These are phyloP conservation scores for Sebastes hubbsi DNA, from an alignment of 2,797 vertebrate genomes.

Conservation along the genomic window DNA sequence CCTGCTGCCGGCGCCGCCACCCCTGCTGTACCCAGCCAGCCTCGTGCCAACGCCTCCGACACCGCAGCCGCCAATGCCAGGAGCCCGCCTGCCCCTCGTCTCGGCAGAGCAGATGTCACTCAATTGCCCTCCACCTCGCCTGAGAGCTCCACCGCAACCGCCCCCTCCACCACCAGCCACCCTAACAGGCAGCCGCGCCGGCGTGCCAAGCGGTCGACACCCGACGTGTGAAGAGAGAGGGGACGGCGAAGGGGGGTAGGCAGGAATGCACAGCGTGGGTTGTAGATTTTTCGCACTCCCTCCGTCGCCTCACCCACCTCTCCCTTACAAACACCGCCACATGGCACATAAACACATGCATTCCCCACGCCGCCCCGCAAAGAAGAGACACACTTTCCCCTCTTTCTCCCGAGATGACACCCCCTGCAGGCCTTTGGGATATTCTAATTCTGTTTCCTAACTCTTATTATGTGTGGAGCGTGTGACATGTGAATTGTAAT, in stretches of 20 bases:
- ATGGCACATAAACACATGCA: conserved; percentile 61
- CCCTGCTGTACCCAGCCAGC: conserved; percentile 71
- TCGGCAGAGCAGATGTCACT: conserved; percentile 95
- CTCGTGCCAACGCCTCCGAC: conserved; percentile 85
- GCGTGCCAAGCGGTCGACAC: conserved; percentile 76
- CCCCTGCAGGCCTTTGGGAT: conserved; percentile 85
- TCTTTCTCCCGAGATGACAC: conserved; percentile 82
- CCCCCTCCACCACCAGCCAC: conserved; percentile 1
- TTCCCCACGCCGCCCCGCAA: conserved; percentile 2
- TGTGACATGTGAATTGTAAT: conserved; percentile 93
- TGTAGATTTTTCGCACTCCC: conserved; percentile 64
- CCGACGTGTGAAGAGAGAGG: conserved; percentile 77
- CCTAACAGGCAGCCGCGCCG: conserved; percentile 82
- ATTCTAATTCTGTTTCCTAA: conserved; percentile 91
- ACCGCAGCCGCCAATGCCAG: conserved; percentile 80
- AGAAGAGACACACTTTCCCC: conserved; percentile 71
- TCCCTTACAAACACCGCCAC: conserved; percentile 52
- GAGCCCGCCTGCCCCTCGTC: conserved; percentile 83
- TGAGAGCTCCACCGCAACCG: conserved; percentile 4
- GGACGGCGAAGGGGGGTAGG: conserved; percentile 54
- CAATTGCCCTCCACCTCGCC: conserved; percentile 82
- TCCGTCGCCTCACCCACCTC: conserved; percentile 42
- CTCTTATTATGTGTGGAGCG: conserved; percentile 88
- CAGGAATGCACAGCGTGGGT: conserved; percentile 75
- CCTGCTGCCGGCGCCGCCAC: conserved; percentile 77